A percentile compares a stretch with the other conserved stretches of the same genome.
Conservation (phyloP, 2,888 invertebrate species). For the Epinotia bilunana region DNA sequence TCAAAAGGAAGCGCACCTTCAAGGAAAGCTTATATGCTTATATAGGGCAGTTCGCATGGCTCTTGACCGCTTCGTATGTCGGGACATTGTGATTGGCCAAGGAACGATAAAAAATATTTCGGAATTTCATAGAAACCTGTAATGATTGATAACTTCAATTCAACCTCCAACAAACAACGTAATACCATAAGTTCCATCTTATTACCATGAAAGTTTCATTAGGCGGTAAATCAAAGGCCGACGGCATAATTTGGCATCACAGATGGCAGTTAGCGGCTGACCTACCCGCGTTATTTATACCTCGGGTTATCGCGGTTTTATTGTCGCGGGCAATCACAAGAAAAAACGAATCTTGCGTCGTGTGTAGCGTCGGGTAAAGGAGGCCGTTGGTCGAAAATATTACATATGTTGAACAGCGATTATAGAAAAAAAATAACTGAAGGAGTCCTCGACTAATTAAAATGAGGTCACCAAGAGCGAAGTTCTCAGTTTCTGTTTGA, state of each 20-base stretch:
- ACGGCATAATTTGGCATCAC: constrained; percentile 37
- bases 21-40: too few relatives aligned
- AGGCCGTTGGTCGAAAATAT: neutral
- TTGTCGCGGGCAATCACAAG: constrained; percentile 61
- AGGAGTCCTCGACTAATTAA: too few relatives aligned
- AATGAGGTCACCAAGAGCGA: too few relatives aligned
- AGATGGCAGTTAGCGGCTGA: constrained; percentile 36
- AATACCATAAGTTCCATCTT: constrained; percentile 21
- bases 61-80: neutral
- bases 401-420: too few relatives aligned
- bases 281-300: constrained; percentile 39
- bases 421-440: too few relatives aligned
- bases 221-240: constrained; percentile 34
- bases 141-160: constrained; percentile 2
- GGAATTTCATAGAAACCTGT: neutral
- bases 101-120: neutral
- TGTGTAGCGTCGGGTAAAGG: constrained; percentile 57
- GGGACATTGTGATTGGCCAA: neutral
- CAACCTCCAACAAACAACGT: neutral
- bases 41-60: too few relatives aligned
- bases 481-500: too few relatives aligned
- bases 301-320: constrained; percentile 61
- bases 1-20: neutral
- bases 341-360: constrained; percentile 66
- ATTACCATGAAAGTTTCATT: constrained; percentile 30